Evolutionary conservation across 1,140 invertebrate species (phyloP), one percentile per base, ranked within the genome.

Genomic region (Branchinecta lynchi): DNA sequence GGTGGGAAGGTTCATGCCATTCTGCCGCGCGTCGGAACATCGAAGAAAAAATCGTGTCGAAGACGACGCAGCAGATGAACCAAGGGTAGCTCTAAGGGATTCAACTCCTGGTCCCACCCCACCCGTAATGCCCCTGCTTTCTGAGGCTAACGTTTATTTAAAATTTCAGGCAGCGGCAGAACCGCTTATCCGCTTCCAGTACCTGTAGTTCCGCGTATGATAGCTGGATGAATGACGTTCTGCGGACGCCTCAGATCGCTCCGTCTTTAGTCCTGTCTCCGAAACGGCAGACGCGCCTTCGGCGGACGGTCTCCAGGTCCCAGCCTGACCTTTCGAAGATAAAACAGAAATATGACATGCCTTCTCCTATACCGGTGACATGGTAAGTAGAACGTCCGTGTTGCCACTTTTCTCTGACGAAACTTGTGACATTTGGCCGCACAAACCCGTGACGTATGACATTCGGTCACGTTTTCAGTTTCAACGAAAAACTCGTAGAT

Each of bases 241-340:
- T 32, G 32, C 32, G 32, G 32, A 32, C 51, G 2, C 17, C 51
- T 12, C 12, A 60, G 17, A 60, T 15, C 17, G 12, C 51, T 12
- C 51, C 51, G 17, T 15, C 51, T 6, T 20, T 60, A 3, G 12
- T 60, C 12, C 51, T 15, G 17, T 15, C 51, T 32, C 44, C 71
- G 32, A 45, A 65, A 21, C 45, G 60, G 21, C 20, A 66, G 21
- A 71, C 43, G 43, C 32, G 60, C 51, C 32, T 71, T 43, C 67
- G 71, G 10, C 8, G 71, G 45, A 68, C 71, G 3, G 77, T 89
- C 66, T 92, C 90, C 17, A 84, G 88, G 73, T 93, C 90, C 7
- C 88, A 90, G 74, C 88, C 88, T 2, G 88, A 90, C 74, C 76
- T 81, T 68, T 78, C 78, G 21, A 73, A 77, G 67, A 43, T 71